A percentile compares a stretch with the other conserved stretches of the same genome.
These are phyloP conservation scores for Dexiosoma caninum DNA, from an alignment of 2,888 invertebrate genomes.

Conservation along the genomic window DNA sequence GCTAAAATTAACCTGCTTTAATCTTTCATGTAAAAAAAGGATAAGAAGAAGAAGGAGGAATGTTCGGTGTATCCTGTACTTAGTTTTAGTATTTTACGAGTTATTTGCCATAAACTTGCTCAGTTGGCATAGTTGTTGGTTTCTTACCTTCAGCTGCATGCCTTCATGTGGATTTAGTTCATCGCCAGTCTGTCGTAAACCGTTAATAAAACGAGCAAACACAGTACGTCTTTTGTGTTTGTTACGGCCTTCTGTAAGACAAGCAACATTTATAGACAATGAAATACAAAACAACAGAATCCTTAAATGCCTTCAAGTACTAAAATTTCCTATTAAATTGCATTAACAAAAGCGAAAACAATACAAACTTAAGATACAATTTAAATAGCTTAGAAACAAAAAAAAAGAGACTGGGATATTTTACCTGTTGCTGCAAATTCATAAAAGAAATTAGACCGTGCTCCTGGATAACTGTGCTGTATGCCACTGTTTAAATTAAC, in stretches of 20 bases:
- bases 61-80: not conserved
- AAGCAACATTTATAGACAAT: slow-evolving; percentile 47
- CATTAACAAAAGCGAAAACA: not conserved
- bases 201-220: slow-evolving; percentile 76
- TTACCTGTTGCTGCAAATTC: slow-evolving; percentile 78
- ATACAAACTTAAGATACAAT: not conserved
- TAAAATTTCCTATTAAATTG: slow-evolving; percentile 8
- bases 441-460: slow-evolving; percentile 77
- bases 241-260: slow-evolving; percentile 75
- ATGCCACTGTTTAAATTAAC: slow-evolving; percentile 76
- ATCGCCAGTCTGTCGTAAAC: slow-evolving; percentile 75
- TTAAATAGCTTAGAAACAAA: not conserved
- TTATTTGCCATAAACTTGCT: slow-evolving; percentile 11
- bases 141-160: slow-evolving; percentile 77
- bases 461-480: slow-evolving; percentile 77
- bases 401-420: not conserved
- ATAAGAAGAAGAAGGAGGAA: not conserved
- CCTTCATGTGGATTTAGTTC: slow-evolving; percentile 77
- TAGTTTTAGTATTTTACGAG: not conserved
- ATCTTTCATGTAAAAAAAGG: slow-evolving; percentile 22
- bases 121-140: not conserved
- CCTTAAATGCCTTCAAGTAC: slow-evolving; percentile 57
- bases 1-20: slow-evolving; percentile 52
- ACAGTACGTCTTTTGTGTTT: slow-evolving; percentile 77
- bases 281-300: slow-evolving; percentile 40